Base-by-base conservation (phyloP, 2,888 invertebrate genomes). In the Cosmopolites sordidus region DNA sequence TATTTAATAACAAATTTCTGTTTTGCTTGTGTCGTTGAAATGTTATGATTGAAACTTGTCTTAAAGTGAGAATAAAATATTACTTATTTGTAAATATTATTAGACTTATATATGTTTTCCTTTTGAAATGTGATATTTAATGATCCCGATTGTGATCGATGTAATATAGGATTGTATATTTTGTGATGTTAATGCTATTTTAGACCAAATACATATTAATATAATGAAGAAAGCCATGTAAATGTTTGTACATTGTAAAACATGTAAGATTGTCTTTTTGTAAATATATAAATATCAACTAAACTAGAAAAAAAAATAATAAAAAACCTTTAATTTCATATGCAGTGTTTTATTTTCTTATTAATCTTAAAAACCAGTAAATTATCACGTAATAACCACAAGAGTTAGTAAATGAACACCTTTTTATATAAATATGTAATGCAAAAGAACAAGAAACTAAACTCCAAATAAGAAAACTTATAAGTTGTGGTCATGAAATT, bases 161-260 rank as follows among this genome's bases (percentile, higher is more conserved):
- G 59, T 62, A 58, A 58, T 58, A 48, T 55, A 46, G 30, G 49
- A 41, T 49, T 63, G 60, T 58, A 59, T 40, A 60, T 52, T 59
- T 60, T 62, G 61, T 63, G 61, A 61, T 62, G 56, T 60, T 58
- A 59, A 58, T 59, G 53, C 60, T 55, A 47, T 58, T 51, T 56
- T 58, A 63, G 63, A 62, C 66, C 64, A 66, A 66, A 66, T 64
- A 64, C 48, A 53, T 45, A 9, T 45, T 51, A 16, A 42, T 51
- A 38, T 46, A 51, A 46, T 16, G 15, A 40, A 37, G 9, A 42
- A 8, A 38, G 16, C 18, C 15, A 54, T 62, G 63, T 63, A 64
- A 61, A 63, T 62, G 62, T 52, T 54, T 59, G 52, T 61, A 56
- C 48, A 58, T 56, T 43, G 15, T 43, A 30, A 42, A 42, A 8